Evolutionary conservation across 2,888 invertebrate species (phyloP), one percentile per base, ranked within the genome.

Genomic region (Hyposoter dolosus): DNA sequence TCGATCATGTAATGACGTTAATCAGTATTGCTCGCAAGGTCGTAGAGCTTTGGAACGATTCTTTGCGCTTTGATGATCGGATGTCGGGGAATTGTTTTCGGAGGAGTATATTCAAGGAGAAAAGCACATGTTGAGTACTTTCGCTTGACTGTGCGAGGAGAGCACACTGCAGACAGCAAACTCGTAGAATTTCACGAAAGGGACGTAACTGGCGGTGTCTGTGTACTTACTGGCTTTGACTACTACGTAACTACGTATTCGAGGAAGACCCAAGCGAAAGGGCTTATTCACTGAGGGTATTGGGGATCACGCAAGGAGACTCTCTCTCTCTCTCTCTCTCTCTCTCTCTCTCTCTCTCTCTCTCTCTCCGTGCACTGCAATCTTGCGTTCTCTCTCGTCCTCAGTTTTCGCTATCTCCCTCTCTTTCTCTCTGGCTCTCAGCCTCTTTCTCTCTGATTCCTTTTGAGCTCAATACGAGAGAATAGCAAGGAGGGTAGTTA

Each of bases 401-500:
- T 45, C 15, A 0, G 40, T 40, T 47, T n/a, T 63, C 53, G 3
- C 40, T 72, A 19, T 72, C 32, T 19, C 56, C 2, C 23, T 9
- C 69, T 35, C 17, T 56, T 66, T 78, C 65, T 60, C 60, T 74
- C n/a, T 17, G 32, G n/a, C n/a, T n/a, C n/a, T n/a, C n/a, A n/a
- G n/a, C n/a, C 69, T 35, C 17, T 56, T 66, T 78, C 65, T 60
- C 43, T 74, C 35, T 17, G 35, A n/a, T 40, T 65, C 50, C 77
- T 80, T 80, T 63, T 71, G 69, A 60, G 69, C 77, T 69, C 68
- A 65, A 69, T 82, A 71, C 80, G 43, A 60, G 79, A 65, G 83
- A 80, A 86, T 76, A 65, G 77, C 80, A 77, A 76, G 76, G 63
- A 86, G 85, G 80, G 85, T 83, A 86, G 83, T 86, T 86, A 83